Conservation (phyloP, 2,113 vertebrate species). For the Ammodytes dubius region DNA sequence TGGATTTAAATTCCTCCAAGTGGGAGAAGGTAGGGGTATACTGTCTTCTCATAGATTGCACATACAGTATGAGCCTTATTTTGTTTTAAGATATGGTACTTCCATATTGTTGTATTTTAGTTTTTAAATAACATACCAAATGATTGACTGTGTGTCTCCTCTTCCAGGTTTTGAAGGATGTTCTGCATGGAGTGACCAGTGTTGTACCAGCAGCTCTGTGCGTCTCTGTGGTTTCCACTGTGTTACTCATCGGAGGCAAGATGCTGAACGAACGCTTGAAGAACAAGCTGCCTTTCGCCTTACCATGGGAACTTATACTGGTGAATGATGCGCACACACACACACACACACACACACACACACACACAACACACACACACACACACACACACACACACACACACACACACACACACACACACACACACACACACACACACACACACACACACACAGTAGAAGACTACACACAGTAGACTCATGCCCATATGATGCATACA, state of each 20-base stretch:
- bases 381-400: conserved; percentile 29
- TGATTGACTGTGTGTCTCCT: background rate
- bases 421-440: conserved; percentile 9
- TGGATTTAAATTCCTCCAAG: too few species aligned
- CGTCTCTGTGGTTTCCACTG: conserved; percentile 54
- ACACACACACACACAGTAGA: conserved; percentile 17
- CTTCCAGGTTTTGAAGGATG: conserved; percentile 51
- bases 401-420: conserved; percentile 19
- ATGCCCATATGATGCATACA: conserved; percentile 48
- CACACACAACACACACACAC: conserved; percentile 9
- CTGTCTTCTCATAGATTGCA: too few species aligned
- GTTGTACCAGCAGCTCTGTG: conserved; percentile 50
- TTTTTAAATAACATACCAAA: background rate
- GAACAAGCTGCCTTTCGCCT: conserved; percentile 58
- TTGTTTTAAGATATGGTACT: background rate
- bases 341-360: conserved; percentile 5
- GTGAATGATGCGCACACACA: conserved; percentile 25
- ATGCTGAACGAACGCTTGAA: conserved; percentile 67
- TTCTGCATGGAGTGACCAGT: conserved; percentile 39
- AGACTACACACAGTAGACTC: conserved; percentile 35
- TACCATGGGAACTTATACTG: conserved; percentile 67
- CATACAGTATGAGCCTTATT: background rate
- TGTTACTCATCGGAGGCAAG: conserved; percentile 55
- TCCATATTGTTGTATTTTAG: background rate
- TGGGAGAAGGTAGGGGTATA: too few species aligned